Base-by-base conservation (phyloP, 2,888 invertebrate genomes). In the Epistrophe grossulariae region DNA sequence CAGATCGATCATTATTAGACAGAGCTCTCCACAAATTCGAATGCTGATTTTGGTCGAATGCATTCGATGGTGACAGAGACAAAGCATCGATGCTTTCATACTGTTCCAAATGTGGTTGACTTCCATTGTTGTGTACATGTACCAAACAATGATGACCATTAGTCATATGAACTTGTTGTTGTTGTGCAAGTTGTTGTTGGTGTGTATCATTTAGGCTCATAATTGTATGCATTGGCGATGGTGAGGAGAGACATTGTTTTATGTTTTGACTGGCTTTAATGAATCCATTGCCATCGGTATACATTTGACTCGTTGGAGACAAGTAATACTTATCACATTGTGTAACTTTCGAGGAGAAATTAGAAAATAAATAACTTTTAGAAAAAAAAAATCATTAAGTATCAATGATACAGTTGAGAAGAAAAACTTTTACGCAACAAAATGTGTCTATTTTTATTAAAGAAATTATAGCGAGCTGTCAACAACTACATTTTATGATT, bases 281-380 rank as follows among this genome's bases (percentile, higher is more conserved):
- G 48, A 92, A 92, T 62, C 92, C 92, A 57, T 55, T 83, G 4
- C 92, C 92, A 84, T 92, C 92, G 43, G 89, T 90, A 72, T 92
- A 92, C 72, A 89, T 91, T 62, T 92, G 91, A 89, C 91, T 92
- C 2, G 92, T 92, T 4, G 92, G 92, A 57, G 92, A 92, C 52
- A 92, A 74, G 87, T 92, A 92, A 59, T 92, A 92, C 88, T 92
- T 92, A 81, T 92, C 92, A 88, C 92, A 92, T 87, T 92, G 92
- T 57, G 92, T 91, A 13, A 91, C 91, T 77, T 28, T 19, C 4
- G 8, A 28, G 8, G 8, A 52, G 50, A 7, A 19, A 17, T n/a
- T 8, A 10, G 11, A 4, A 28, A 31, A 9, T 8, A 8, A 4
- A 2, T 43, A 19, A 43, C 0, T 11, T 19, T 19, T 6, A 38